phyloP scores from a whole-genome alignment of 2,797 vertebrate species.

The Argyrosomus regius region DNA sequence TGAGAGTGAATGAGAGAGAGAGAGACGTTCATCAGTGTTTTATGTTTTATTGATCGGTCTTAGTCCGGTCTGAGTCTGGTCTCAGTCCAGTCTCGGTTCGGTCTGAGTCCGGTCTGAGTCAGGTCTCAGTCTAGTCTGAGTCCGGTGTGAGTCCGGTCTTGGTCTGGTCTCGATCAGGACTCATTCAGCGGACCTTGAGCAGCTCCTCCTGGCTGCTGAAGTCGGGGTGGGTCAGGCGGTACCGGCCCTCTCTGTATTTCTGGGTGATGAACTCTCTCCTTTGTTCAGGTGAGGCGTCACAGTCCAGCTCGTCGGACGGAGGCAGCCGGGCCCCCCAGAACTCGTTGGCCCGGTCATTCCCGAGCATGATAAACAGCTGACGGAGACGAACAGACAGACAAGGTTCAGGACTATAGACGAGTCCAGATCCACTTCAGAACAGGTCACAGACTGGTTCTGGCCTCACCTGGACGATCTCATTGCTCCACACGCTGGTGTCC shows the following conservation, averaged over 20 bases:
- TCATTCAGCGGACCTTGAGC: constrained; percentile 87
- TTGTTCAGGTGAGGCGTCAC: constrained; percentile 85
- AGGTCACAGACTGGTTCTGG: background rate
- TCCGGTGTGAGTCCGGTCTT: too few relatives aligned
- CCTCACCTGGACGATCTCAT: constrained; percentile 97
- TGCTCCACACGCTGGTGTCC: constrained; percentile 97
- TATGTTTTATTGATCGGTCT: too few relatives aligned
- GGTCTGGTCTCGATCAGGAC: too few relatives aligned
- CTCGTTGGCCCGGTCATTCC: constrained; percentile 94
- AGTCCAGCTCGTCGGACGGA: constrained; percentile 82
- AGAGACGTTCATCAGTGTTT: background rate
- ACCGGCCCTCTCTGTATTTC: constrained; percentile 93
- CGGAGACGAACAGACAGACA: constrained; percentile 8
- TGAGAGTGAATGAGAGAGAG: background rate
- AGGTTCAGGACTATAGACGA: background rate
- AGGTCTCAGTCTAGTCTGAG: too few relatives aligned
- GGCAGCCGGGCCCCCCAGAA: constrained; percentile 91
- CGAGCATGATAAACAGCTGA: constrained; percentile 96
- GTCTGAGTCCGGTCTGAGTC: too few relatives aligned
- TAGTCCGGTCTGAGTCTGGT: too few relatives aligned
- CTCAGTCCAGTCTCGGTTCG: too few relatives aligned
- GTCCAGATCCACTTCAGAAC: background rate
- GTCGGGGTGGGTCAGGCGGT: constrained; percentile 87
- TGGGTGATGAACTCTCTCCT: constrained; percentile 90
- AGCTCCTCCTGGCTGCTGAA: constrained; percentile 90